Evolutionary conservation across 2,113 vertebrate species (phyloP), one percentile per base, ranked within the genome.

Genomic region (Procapra przewalskii): DNA sequence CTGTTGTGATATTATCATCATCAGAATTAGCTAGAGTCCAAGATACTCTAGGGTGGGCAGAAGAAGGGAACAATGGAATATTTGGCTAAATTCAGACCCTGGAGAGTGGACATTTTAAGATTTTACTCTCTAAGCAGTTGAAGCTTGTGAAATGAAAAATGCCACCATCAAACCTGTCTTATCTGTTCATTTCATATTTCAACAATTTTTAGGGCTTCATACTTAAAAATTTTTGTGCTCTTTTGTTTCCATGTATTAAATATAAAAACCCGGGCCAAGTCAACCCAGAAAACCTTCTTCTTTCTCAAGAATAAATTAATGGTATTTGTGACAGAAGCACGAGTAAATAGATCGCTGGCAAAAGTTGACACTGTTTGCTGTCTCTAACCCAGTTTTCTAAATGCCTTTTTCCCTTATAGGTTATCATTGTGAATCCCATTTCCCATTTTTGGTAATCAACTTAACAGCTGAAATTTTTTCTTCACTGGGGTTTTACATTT

Each of bases 401-500:
- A 77, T 95, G 23, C 31, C 82, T 80, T 95, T 95, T 96, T 67
- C 71, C 77, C 50, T 90, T 85, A 43, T 17, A 60, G 82, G 62
- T 85, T 96, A 90, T 92, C 77, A 31, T 71, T 92, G 40, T 90
- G 93, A 94, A 33, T 90, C 92, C 94, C 75, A 83, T 90, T 93
- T 97, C 67, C 81, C 59, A 40, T 96, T 96, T 92, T 96, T 92
- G 50, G 64, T 91, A 88, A 96, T 96, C 94, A 95, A 83, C 60
- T 91, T 91, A 92, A 92, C 13, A 96, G 86, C 79, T 64, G 43
- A 87, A 60, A 17, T 77, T 96, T 95, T 95, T 91, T 91, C 60
- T 15, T 95, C 62, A 91, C 64, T 60, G 50, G 95, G 94, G 94
- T 40, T 62, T 97, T 97, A 97, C 94, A 98, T 96, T 95, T 97